Percentiles rank a stretch among this genome's conserved stretches.
These are phyloP conservation scores for Chroicocephalus ridibundus DNA, from an alignment of 2,113 vertebrate species.

Conservation along the genomic window DNA sequence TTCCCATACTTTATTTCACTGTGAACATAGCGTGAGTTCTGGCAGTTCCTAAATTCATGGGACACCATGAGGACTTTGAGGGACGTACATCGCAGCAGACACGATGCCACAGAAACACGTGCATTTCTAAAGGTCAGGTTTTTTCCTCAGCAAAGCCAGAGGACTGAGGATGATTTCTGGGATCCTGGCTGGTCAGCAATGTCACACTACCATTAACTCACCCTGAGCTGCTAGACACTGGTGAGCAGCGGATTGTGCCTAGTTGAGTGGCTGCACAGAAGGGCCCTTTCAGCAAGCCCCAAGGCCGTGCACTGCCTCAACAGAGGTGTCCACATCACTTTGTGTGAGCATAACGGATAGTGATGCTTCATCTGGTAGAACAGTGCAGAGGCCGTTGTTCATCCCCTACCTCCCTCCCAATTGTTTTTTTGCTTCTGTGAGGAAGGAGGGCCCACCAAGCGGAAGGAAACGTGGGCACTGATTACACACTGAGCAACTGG, in stretches of 20 bases:
- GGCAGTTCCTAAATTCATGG: neutral
- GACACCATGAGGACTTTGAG: neutral
- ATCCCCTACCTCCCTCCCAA: neutral
- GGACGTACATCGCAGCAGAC: neutral
- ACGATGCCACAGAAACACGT: neutral
- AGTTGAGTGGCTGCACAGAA: neutral
- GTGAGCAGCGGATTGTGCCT: neutral
- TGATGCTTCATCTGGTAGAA: neutral
- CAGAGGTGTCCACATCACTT: neutral
- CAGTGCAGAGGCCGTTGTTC: neutral
- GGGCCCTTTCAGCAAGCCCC: neutral
- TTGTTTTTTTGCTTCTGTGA: neutral
- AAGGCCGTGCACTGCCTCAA: accelerated
- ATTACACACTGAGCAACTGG: neutral
- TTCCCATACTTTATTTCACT: neutral
- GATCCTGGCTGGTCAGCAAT: neutral
- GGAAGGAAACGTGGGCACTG: neutral
- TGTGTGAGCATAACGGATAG: neutral
- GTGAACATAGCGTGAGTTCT: neutral
- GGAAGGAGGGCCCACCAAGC: neutral
- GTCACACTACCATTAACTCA: neutral
- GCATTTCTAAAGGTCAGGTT: neutral
- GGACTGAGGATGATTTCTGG: neutral
- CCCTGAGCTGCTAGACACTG: neutral
- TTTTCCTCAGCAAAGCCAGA: neutral